Evolutionary conservation across 2,888 invertebrate species (phyloP).

Genomic region (Synanthedon tipuliformis): DNA sequence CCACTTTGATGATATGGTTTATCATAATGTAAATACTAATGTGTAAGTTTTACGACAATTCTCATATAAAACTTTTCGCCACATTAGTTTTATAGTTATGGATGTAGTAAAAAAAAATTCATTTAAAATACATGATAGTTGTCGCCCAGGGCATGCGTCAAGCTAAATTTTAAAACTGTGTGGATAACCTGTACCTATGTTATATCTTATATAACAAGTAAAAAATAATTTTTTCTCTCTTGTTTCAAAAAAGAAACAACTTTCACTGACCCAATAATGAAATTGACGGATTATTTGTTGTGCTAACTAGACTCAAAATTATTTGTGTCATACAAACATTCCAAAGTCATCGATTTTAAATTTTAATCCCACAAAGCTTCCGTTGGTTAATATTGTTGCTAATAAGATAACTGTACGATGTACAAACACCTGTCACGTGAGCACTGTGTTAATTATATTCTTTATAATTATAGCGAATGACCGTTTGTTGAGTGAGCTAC

Average conservation of each 20-base stretch:
- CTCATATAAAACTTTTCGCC: neutral
- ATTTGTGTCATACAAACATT: neutral
- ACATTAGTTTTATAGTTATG: neutral
- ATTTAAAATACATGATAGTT: too few relatives aligned
- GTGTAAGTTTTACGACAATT: neutral
- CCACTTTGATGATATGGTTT: too few relatives aligned
- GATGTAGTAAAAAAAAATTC: too few relatives aligned
- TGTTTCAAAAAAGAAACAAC: too few relatives aligned
- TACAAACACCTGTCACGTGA: slow-evolving; percentile 8
- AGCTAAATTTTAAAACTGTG: too few relatives aligned
- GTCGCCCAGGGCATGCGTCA: too few relatives aligned
- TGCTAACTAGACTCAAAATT: neutral
- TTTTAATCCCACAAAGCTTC: slow-evolving; percentile 5
- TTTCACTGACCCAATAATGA: too few relatives aligned
- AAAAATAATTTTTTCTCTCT: too few relatives aligned
- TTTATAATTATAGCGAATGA: neutral
- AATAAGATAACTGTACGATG: slow-evolving; percentile 5
- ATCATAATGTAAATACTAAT: too few relatives aligned
- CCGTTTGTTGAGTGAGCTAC: neutral
- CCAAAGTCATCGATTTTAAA: neutral
- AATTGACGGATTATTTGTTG: too few relatives aligned
- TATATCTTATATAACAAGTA: too few relatives aligned
- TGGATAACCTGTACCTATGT: too few relatives aligned
- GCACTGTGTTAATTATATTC: slow-evolving; percentile 6
- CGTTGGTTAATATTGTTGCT: slow-evolving; percentile 6